Percentiles rank a stretch among this genome's conserved stretches.
phyloP scores from a whole-genome alignment of 2,888 invertebrate genomes.

The Patella pellucida region DNA sequence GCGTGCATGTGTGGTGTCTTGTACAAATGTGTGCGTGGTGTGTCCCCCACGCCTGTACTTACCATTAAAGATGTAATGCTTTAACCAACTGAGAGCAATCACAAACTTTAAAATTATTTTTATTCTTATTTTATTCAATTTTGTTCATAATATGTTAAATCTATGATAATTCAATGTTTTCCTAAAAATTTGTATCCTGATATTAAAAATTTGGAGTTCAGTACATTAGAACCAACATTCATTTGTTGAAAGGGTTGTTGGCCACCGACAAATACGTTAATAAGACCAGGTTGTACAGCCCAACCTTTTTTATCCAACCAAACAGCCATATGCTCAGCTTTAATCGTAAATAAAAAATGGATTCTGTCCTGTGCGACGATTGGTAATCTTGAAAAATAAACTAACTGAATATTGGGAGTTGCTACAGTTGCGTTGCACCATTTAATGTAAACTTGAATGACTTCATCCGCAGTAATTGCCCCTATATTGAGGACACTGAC shows the following conservation, averaged over 20 bases:
- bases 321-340: constrained; percentile 49
- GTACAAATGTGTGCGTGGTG: too few relatives aligned
- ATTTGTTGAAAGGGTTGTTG: neutral
- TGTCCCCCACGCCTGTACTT: too few relatives aligned
- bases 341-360: constrained; percentile 37
- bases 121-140: too few relatives aligned
- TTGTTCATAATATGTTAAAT: too few relatives aligned
- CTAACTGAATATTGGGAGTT: constrained; percentile 54
- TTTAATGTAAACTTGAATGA: constrained; percentile 59
- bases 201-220: neutral
- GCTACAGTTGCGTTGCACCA: constrained; percentile 51
- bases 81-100: too few relatives aligned
- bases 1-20: too few relatives aligned
- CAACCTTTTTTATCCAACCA: constrained; percentile 46
- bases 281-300: constrained; percentile 43
- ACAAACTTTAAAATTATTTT: too few relatives aligned
- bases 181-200: neutral
- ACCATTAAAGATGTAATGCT: too few relatives aligned
- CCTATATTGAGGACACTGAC: constrained; percentile 54
- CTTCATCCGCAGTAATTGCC: constrained; percentile 53
- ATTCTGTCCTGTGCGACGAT: constrained; percentile 30
- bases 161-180: too few relatives aligned
- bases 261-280: neutral
- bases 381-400: constrained; percentile 43
- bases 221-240: neutral